These are phyloP conservation scores for Drosophila kambysellisi DNA, from an alignment of 2,888 invertebrate species.

Conservation along the genomic window DNA sequence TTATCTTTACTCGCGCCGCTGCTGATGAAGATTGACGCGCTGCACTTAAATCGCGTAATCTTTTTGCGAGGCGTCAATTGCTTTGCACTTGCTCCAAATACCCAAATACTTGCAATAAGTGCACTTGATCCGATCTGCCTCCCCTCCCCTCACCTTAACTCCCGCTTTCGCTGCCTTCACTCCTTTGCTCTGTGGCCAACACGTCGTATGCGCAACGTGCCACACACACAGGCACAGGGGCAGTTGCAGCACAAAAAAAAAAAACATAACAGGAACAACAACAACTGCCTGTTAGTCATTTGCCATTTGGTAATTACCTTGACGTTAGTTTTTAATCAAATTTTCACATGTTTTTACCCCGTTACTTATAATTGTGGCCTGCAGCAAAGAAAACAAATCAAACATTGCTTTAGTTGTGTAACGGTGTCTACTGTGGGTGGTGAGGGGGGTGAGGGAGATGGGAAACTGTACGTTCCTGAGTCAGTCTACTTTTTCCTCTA, in stretches of 20 bases:
- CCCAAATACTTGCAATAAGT: constrained; percentile 68
- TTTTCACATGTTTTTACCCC: constrained; percentile 55
- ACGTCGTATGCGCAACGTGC: constrained; percentile 43
- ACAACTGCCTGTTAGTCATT: not conserved
- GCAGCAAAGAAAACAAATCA: constrained; percentile 11
- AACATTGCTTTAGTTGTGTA: not conserved
- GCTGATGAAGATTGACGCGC: constrained; percentile 71
- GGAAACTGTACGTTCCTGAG: constrained; percentile 10
- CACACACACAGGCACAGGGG: constrained; percentile 14
- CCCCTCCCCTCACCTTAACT: not conserved
- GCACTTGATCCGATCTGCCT: constrained; percentile 22
- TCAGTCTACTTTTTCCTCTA: constrained; percentile 22
- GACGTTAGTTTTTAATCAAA: constrained; percentile 74
- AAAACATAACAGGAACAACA: not conserved
- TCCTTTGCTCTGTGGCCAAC: not conserved
- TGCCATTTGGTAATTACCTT: constrained; percentile 62
- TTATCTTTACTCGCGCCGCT: constrained; percentile 4
- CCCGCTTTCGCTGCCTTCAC: not conserved
- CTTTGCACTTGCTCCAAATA: constrained; percentile 84
- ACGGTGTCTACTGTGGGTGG: not conserved
- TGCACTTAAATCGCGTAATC: constrained; percentile 67
- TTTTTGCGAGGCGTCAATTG: constrained; percentile 75
- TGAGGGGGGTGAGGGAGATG: not conserved
- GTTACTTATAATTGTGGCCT: constrained; percentile 50
- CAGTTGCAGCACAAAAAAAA: not conserved